phyloP scores from a whole-genome alignment of 2,113 vertebrate genomes.

The Polypterus bichir region DNA sequence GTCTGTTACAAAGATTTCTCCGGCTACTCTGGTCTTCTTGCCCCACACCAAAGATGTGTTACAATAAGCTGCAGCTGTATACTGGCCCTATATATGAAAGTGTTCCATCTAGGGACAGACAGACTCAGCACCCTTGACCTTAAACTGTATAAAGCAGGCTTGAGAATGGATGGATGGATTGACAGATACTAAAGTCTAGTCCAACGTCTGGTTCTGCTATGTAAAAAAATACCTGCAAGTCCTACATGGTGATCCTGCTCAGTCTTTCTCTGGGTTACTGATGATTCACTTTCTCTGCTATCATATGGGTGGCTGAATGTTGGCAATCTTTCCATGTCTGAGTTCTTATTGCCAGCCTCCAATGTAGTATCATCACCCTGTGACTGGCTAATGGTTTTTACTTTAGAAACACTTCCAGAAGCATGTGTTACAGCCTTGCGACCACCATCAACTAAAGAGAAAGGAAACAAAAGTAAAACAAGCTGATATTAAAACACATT shows the following conservation, averaged over 20 bases:
- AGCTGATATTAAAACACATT: too few relatives aligned
- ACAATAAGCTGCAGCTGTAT: too few relatives aligned
- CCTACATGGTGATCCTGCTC: slow-evolving; percentile 27
- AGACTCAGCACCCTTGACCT: too few relatives aligned
- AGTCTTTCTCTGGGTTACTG: slow-evolving; percentile 34
- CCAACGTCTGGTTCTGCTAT: neutral
- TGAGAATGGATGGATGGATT: too few relatives aligned
- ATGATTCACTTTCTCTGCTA: slow-evolving; percentile 32
- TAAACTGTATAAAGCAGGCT: too few relatives aligned
- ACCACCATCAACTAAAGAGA: slow-evolving; percentile 53
- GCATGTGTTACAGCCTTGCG: slow-evolving; percentile 53
- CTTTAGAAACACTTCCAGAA: slow-evolving; percentile 23
- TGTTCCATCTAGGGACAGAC: too few relatives aligned
- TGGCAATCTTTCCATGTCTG: slow-evolving; percentile 24
- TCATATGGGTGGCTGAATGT: slow-evolving; percentile 19
- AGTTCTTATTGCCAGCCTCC: slow-evolving; percentile 38
- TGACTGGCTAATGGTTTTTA: slow-evolving; percentile 21
- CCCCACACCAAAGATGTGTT: too few relatives aligned
- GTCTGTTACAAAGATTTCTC: too few relatives aligned
- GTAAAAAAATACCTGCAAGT: slow-evolving; percentile 39
- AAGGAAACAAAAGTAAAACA: neutral
- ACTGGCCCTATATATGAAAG: too few relatives aligned
- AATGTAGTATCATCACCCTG: slow-evolving; percentile 21
- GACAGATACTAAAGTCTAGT: too few relatives aligned
- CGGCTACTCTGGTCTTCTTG: too few relatives aligned